These are phyloP conservation scores for Miltochrista miniata DNA, from an alignment of 2,888 invertebrate species.

Conservation along the genomic window DNA sequence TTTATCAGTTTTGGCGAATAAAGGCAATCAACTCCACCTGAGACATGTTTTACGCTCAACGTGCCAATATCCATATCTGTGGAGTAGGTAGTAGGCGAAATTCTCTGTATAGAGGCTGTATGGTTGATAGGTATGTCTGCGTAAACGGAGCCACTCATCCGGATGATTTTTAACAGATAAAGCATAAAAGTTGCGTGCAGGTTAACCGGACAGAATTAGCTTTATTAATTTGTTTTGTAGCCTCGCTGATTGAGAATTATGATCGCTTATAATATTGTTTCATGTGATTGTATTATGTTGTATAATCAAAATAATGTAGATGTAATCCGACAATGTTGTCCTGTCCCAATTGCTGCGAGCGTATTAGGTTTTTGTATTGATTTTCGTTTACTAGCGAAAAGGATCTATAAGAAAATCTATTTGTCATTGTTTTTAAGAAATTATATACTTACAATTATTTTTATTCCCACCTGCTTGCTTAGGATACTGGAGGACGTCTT, in stretches of 20 bases:
- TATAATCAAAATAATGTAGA: too few relatives aligned
- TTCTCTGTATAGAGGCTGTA: slow-evolving; percentile 6
- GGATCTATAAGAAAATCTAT: too few relatives aligned
- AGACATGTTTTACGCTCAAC: slow-evolving; percentile 78
- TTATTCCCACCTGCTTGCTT: too few relatives aligned
- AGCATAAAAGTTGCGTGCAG: slow-evolving; percentile 58
- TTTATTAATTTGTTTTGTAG: slow-evolving; percentile 58
- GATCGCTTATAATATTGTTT: slow-evolving; percentile 37
- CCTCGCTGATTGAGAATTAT: slow-evolving; percentile 37
- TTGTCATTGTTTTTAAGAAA: too few relatives aligned
- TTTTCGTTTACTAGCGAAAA: too few relatives aligned
- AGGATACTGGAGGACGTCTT: too few relatives aligned
- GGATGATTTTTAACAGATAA: slow-evolving; percentile 53
- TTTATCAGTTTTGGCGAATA: slow-evolving; percentile 79
- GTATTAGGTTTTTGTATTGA: too few relatives aligned
- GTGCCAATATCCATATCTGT: slow-evolving; percentile 70
- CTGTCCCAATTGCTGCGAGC: too few relatives aligned
- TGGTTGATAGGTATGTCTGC: slow-evolving; percentile 1
- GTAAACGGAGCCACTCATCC: slow-evolving; percentile 19
- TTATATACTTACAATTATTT: too few relatives aligned
- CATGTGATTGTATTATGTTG: too few relatives aligned
- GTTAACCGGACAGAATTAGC: slow-evolving; percentile 48
- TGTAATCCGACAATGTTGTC: too few relatives aligned
- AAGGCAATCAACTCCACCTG: slow-evolving; percentile 79
- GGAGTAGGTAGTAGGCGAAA: slow-evolving; percentile 21